phyloP scores from a whole-genome alignment of 2,113 vertebrate genomes.

The Anhinga anhinga region DNA sequence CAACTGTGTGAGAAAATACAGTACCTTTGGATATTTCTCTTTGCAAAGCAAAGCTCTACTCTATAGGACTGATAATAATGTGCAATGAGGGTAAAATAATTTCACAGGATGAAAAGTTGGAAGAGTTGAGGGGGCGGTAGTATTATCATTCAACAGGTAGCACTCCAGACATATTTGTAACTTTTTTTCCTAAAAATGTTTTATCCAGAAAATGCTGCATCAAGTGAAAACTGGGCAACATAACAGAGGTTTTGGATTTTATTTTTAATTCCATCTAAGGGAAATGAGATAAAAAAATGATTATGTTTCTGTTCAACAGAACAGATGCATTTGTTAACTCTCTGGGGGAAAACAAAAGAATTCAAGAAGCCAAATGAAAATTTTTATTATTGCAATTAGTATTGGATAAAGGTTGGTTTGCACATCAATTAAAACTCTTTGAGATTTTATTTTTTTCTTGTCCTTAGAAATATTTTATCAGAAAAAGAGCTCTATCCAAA shows the following conservation, averaged over 20 bases:
- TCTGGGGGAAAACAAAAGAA: accelerated
- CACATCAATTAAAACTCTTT: background rate
- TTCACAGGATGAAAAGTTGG: background rate
- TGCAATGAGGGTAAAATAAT: background rate
- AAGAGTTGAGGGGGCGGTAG: background rate
- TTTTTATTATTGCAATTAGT: background rate
- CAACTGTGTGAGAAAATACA: background rate
- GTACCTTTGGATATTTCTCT: background rate
- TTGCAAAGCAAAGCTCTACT: background rate
- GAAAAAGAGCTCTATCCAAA: background rate
- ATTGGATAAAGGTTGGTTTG: background rate
- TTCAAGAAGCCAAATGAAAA: background rate
- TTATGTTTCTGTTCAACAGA: background rate
- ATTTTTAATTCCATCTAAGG: background rate
- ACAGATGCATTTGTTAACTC: background rate
- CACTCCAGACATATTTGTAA: background rate
- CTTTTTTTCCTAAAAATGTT: background rate
- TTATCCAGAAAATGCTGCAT: background rate
- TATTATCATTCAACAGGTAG: background rate
- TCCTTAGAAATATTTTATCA: background rate
- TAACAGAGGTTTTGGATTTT: background rate
- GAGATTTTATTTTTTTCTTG: background rate
- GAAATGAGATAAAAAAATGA: background rate
- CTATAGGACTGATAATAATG: background rate
- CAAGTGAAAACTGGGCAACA: background rate